Conservation (phyloP, 1,140 invertebrate species). For the Drosophila paulistorum region DNA sequence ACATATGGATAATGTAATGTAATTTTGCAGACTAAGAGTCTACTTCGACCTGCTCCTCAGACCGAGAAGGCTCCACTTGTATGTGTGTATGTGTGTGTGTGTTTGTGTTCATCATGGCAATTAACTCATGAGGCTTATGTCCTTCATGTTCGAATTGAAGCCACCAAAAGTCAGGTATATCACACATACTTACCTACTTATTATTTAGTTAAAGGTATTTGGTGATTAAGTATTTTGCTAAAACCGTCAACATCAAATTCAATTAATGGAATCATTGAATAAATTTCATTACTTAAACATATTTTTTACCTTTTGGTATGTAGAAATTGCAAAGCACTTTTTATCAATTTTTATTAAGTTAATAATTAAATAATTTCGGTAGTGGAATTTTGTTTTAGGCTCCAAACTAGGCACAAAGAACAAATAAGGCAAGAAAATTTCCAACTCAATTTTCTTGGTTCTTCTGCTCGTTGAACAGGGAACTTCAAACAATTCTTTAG, state of each 20-base stretch:
- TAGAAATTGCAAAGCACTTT: too few species aligned
- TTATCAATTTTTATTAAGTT: background rate
- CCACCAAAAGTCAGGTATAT: constrained; percentile 5
- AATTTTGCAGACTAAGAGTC: constrained; percentile 10
- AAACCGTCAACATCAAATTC: background rate
- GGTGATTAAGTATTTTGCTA: background rate
- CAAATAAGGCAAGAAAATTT: background rate
- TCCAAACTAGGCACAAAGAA: background rate
- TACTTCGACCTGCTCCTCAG: background rate
- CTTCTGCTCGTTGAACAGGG: constrained; percentile 16
- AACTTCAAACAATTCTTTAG: constrained; percentile 64
- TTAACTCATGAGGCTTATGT: constrained; percentile 8
- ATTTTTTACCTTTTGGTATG: too few species aligned
- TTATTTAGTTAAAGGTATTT: background rate
- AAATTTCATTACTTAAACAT: too few species aligned
- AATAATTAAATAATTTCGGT: background rate
- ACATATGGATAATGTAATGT: constrained; percentile 7
- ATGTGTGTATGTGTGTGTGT: background rate
- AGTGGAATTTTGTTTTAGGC: background rate
- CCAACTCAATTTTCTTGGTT: constrained; percentile 8
- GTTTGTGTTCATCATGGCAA: constrained; percentile 1
- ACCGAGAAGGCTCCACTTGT: background rate
- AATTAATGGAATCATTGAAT: background rate
- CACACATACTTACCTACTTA: background rate
- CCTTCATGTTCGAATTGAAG: background rate